Percentiles rank a stretch among this genome's conserved stretches.
Conservation (phyloP, 2,888 invertebrate species). For the Peribatodes rhomboidaria region DNA sequence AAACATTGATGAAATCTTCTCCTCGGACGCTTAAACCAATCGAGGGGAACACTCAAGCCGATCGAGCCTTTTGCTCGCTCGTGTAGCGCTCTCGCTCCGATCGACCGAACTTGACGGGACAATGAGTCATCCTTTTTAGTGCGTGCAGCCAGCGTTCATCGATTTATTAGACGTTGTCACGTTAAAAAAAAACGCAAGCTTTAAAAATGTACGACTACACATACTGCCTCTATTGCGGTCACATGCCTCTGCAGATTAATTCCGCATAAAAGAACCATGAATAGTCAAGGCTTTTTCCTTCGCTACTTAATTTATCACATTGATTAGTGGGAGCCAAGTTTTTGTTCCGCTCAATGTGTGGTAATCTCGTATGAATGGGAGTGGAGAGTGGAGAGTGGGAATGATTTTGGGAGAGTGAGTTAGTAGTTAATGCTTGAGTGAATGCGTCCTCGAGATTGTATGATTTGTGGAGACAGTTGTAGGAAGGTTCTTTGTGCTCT, state of each 20-base stretch:
- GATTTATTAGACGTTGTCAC: too few relatives aligned
- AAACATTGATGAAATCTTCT: too few relatives aligned
- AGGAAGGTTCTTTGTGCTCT: conserved; percentile 4
- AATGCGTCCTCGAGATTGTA: conserved; percentile 23
- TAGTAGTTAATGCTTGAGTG: conserved; percentile 14
- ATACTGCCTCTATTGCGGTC: conserved; percentile 15
- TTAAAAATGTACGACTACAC: background rate
- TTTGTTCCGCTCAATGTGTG: conserved; percentile 43
- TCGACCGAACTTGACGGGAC: too few relatives aligned
- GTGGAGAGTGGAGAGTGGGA: conserved; percentile 27
- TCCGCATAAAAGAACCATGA: conserved; percentile 43
- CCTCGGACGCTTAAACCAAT: too few relatives aligned
- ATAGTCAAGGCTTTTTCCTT: conserved; percentile 44
- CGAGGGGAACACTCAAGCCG: too few relatives aligned
- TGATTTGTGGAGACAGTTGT: conserved; percentile 17
- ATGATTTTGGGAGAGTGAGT: conserved; percentile 16
- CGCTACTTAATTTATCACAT: conserved; percentile 47
- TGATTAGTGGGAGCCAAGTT: conserved; percentile 44
- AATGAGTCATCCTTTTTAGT: too few relatives aligned
- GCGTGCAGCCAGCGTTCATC: too few relatives aligned
- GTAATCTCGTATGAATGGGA: conserved; percentile 46
- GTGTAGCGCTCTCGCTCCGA: too few relatives aligned
- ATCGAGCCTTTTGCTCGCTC: too few relatives aligned
- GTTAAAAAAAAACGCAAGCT: too few relatives aligned
- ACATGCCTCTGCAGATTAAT: conserved; percentile 45